These are phyloP conservation scores for Parazoanthus atlanticus DNA, from an alignment of 92 coral and sea anemone genomes.

Conservation along the genomic window DNA sequence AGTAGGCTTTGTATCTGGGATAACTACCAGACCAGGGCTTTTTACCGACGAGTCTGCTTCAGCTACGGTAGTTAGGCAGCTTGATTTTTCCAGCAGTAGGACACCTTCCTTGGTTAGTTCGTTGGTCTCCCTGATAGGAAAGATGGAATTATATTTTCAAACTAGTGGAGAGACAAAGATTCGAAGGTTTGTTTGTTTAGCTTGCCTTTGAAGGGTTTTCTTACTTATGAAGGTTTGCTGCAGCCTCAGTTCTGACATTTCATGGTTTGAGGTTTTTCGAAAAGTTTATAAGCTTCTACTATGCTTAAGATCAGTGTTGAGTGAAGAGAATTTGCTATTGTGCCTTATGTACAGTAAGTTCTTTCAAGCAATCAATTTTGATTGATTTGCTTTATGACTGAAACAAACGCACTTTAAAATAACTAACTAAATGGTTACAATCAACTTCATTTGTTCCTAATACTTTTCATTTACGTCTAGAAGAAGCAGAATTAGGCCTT, in stretches of 20 bases:
- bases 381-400: too few species aligned
- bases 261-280: neutral
- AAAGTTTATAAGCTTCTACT: neutral
- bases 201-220: neutral
- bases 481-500: neutral
- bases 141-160: neutral
- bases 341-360: too few species aligned
- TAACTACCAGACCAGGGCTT: neutral
- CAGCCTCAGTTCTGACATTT: neutral
- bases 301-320: too few species aligned
- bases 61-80: slow-evolving; percentile 46
- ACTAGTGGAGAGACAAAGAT: neutral
- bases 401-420: too few species aligned
- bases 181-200: too few species aligned
- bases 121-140: neutral
- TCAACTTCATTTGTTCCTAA: neutral
- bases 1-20: neutral
- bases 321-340: too few species aligned
- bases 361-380: too few species aligned
- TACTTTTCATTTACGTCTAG: neutral
- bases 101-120: neutral
- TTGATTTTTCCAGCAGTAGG: neutral
- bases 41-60: slow-evolving; percentile 54
- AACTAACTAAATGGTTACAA: too few species aligned
- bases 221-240: neutral